Percentiles rank a stretch among this genome's conserved stretches.
Conservation (phyloP, 2,797 vertebrate species). For the Chromis chromis region DNA sequence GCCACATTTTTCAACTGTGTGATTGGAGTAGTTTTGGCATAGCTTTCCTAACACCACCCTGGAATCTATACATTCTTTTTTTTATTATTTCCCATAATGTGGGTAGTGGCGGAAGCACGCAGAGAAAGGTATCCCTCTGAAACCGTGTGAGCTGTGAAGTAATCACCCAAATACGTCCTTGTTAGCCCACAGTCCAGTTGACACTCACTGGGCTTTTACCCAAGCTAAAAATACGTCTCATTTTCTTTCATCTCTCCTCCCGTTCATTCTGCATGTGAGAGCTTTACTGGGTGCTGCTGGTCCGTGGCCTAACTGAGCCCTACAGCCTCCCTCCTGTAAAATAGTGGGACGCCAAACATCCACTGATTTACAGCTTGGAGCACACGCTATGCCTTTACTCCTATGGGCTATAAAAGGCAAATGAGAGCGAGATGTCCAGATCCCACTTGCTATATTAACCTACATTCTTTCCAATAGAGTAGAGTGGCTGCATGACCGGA, state of each 20-base stretch:
- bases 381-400: slow-evolving; percentile 74
- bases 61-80: slow-evolving; percentile 70
- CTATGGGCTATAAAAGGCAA: slow-evolving; percentile 77
- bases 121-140: slow-evolving; percentile 71
- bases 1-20: slow-evolving; percentile 64
- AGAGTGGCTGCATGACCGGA: slow-evolving; percentile 65
- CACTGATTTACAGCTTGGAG: slow-evolving; percentile 77
- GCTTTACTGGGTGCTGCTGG: slow-evolving; percentile 79
- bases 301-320: slow-evolving; percentile 61
- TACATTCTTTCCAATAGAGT: slow-evolving; percentile 79
- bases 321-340: slow-evolving; percentile 64
- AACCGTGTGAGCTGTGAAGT: slow-evolving; percentile 70
- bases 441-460: slow-evolving; percentile 80
- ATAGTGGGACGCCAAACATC: slow-evolving; percentile 73
- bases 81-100: slow-evolving; percentile 77
- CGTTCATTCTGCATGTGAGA: slow-evolving; percentile 73
- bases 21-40: slow-evolving; percentile 72
- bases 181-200: slow-evolving; percentile 62
- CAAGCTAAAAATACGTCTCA: slow-evolving; percentile 74
- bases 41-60: slow-evolving; percentile 47
- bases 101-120: slow-evolving; percentile 60
- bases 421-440: slow-evolving; percentile 74
- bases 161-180: slow-evolving; percentile 70
- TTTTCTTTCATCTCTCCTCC: slow-evolving; percentile 73
- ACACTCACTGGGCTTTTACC: slow-evolving; percentile 65